Conservation (phyloP, 23 tunicate species). For the Ciona savignyi region DNA sequence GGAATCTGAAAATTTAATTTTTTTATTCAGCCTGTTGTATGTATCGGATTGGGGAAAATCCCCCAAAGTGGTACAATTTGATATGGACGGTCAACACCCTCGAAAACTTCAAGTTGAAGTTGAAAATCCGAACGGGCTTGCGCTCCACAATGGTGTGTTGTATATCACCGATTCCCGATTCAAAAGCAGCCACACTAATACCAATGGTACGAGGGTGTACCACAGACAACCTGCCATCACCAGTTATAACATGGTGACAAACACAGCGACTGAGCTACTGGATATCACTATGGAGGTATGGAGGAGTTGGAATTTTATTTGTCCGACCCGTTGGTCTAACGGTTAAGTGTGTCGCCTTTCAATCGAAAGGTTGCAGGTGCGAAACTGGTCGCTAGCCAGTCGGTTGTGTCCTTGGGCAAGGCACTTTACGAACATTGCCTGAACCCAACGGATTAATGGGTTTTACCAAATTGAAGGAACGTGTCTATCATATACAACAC, state of each 20-base stretch:
- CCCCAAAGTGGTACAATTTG: constrained; percentile 52
- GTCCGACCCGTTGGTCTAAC: no score
- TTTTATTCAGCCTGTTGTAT: constrained; percentile 45
- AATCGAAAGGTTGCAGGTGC: no score
- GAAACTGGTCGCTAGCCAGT: no score
- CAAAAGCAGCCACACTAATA: constrained; percentile 25
- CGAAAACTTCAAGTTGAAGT: constrained; percentile 26
- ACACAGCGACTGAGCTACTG: constrained; percentile 7
- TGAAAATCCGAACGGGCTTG: constrained; percentile 91
- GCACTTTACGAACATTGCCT: no score
- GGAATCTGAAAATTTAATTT: not conserved
- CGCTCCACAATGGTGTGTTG: constrained; percentile 16
- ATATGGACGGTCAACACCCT: constrained; percentile 64
- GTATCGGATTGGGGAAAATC: constrained; percentile 82
- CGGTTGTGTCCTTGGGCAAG: no score
- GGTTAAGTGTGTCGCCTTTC: no score
- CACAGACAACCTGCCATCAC: constrained; percentile 35
- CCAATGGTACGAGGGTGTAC: constrained; percentile 56
- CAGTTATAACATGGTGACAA: constrained; percentile 27
- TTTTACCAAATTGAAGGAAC: no score
- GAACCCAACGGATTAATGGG: no score
- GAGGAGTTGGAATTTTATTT: no score
- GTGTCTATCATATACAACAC: no score
- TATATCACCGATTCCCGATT: constrained; percentile 61
- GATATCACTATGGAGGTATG: constrained; percentile 40